These are phyloP conservation scores for Enteromius treurensis DNA, from an alignment of 2,797 vertebrate genomes.

Conservation along the genomic window DNA sequence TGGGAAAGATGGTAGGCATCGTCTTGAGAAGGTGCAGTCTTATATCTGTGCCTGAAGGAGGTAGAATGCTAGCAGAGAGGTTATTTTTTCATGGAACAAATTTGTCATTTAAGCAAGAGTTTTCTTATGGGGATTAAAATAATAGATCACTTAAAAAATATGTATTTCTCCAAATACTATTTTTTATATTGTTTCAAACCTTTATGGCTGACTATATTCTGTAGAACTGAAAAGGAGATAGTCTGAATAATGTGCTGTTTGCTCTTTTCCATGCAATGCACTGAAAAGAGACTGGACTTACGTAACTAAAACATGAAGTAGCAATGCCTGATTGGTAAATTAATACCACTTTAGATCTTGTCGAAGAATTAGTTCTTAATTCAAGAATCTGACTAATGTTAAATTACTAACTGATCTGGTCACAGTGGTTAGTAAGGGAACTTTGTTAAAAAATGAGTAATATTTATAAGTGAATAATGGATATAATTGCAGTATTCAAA, in stretches of 20 bases:
- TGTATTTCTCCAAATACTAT: not conserved
- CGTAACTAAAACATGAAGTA: not conserved
- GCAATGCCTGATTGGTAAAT: not conserved
- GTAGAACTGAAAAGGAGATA: not conserved
- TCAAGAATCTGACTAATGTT: not conserved
- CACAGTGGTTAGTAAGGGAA: not conserved
- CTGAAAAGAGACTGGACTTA: not conserved
- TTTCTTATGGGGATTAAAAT: not conserved
- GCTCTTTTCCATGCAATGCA: not conserved
- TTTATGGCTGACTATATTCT: not conserved
- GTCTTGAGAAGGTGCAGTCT: not conserved
- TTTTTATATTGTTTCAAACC: not conserved
- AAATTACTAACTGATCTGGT: not conserved
- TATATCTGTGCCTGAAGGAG: not conserved
- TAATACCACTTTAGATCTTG: not conserved
- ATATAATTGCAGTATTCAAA: not conserved
- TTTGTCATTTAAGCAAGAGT: not conserved
- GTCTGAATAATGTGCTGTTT: not conserved
- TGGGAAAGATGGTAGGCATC: not conserved
- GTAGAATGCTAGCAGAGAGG: not conserved
- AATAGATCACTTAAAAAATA: not conserved
- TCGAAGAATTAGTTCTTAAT: not conserved
- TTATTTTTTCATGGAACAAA: not conserved
- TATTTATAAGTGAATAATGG: not conserved
- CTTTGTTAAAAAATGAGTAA: not conserved